Conservation (phyloP, 2,888 invertebrate species). For the Ligdia adustata region DNA sequence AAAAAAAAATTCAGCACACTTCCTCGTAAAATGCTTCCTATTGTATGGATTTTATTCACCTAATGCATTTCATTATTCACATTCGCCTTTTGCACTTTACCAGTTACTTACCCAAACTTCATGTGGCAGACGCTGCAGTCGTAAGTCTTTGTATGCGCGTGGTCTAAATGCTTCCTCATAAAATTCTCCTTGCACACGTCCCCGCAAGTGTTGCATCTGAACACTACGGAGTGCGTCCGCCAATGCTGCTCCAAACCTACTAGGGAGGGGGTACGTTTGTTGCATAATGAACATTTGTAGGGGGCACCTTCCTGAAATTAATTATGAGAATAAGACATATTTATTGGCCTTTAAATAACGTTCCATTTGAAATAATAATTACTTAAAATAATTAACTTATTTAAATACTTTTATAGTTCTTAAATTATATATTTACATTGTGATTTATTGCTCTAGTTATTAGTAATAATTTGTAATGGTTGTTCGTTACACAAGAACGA, state of each 20-base stretch:
- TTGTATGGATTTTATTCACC: too few relatives aligned
- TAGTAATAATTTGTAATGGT: too few relatives aligned
- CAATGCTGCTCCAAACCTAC: conserved; percentile 22
- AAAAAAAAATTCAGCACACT: too few relatives aligned
- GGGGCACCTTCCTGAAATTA: conserved; percentile 17
- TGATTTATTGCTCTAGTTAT: too few relatives aligned
- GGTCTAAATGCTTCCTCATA: conserved; percentile 40
- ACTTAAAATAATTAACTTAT: too few relatives aligned
- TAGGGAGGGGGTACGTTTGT: conserved; percentile 1
- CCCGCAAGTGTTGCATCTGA: conserved; percentile 44
- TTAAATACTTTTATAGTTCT: too few relatives aligned
- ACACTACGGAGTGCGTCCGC: conserved; percentile 26
- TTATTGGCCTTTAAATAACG: neutral
- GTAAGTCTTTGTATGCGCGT: conserved; percentile 43
- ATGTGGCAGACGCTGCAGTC: conserved; percentile 44
- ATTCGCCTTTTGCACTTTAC: too few relatives aligned
- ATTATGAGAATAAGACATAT: neutral
- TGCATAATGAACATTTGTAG: conserved; percentile 24
- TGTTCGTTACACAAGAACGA: too few relatives aligned
- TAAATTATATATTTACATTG: too few relatives aligned
- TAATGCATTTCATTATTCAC: too few relatives aligned
- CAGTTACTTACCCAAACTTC: conserved; percentile 47
- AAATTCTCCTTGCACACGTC: conserved; percentile 33
- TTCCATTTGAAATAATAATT: too few relatives aligned
- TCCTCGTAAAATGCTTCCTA: too few relatives aligned